A percentile compares a stretch with the other conserved stretches of the same genome.
Evolutionary conservation across 2,797 vertebrate species (phyloP).

Genomic region (Pyrocephalus nanus): DNA sequence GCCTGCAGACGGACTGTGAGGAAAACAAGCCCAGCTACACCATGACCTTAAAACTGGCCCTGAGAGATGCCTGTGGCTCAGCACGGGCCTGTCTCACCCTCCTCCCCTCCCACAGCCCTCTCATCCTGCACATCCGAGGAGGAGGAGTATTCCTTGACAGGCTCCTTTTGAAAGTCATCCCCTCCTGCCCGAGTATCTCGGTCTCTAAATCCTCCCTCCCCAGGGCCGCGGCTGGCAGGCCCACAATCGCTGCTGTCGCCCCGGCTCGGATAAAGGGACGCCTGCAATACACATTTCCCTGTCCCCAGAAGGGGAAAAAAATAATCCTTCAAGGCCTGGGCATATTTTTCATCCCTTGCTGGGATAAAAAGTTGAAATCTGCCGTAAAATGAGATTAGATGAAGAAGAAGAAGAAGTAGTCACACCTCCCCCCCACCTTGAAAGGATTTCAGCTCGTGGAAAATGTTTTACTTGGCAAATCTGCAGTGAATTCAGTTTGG

Average conservation of each 20-base stretch:
- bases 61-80: not conserved
- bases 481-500: not conserved
- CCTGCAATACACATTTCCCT: constrained; percentile 27
- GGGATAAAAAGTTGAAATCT: constrained; percentile 10
- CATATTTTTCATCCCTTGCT: constrained; percentile 12
- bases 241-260: not conserved
- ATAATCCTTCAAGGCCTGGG: not conserved
- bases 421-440: not conserved
- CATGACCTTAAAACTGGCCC: not conserved
- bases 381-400: not conserved
- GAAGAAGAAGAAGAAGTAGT: not conserved
- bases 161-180: constrained; percentile 19
- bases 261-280: not conserved
- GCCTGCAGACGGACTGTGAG: not conserved
- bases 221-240: not conserved
- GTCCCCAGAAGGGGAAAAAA: not conserved
- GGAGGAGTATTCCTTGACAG: not conserved
- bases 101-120: not conserved
- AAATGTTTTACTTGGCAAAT: constrained; percentile 17
- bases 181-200: constrained; percentile 11
- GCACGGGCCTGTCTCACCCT: not conserved
- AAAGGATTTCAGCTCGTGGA: not conserved
- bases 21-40: not conserved
- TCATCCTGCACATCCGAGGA: not conserved
- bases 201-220: constrained; percentile 35